Conservation (phyloP, 2,888 invertebrate genomes). For the Sinotaia quadrata region DNA sequence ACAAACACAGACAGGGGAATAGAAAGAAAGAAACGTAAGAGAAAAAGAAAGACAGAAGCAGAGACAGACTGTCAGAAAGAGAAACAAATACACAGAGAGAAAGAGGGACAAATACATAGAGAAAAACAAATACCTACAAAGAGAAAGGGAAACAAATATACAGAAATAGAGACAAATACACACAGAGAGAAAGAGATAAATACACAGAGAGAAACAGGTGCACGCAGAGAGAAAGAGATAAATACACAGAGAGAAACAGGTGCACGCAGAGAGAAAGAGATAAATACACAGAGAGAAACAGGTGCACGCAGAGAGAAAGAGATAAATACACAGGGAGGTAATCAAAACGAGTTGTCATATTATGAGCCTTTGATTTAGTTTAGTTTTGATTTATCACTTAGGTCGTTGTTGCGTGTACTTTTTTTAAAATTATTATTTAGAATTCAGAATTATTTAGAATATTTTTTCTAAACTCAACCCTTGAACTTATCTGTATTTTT, state of each 20-base stretch:
- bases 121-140: not conserved
- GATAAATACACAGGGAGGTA: not conserved
- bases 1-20: not conserved
- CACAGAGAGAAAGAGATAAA: not conserved
- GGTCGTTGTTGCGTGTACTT: too few relatives aligned
- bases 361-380: too few relatives aligned
- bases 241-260: not conserved
- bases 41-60: not conserved
- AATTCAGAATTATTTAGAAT: too few relatives aligned
- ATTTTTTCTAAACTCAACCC: too few relatives aligned
- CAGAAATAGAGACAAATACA: not conserved
- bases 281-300: not conserved
- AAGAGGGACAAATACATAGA: not conserved
- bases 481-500: too few relatives aligned
- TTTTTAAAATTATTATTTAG: too few relatives aligned
- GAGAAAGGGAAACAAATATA: not conserved
- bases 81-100: not conserved
- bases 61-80: not conserved
- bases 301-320: not conserved
- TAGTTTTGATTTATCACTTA: too few relatives aligned
- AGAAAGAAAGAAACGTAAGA: not conserved
- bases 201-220: not conserved
- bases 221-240: not conserved
- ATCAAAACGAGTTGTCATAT: too few relatives aligned
- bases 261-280: conserved; percentile 5